Conservation (phyloP, 2,888 invertebrate species). For the Cartodere bifasciata region DNA sequence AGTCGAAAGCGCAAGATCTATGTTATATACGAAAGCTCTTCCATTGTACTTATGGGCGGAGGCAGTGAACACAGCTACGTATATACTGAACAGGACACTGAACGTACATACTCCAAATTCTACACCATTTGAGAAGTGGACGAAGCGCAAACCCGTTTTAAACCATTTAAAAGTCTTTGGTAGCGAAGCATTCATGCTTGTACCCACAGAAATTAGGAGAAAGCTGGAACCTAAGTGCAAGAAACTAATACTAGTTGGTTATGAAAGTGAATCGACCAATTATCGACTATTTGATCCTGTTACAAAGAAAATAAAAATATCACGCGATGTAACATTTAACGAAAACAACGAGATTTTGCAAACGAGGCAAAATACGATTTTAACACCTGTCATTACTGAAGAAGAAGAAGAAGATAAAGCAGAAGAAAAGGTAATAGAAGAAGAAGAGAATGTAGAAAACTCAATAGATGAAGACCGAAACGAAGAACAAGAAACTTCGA, state of each 20-base stretch:
- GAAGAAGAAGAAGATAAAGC: slow-evolving; percentile 1
- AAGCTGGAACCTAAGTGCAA: slow-evolving; percentile 12
- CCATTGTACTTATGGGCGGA: no score
- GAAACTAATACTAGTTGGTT: slow-evolving; percentile 14
- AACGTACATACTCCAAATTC: no score
- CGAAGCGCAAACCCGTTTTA: slow-evolving; percentile 13
- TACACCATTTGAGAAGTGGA: slow-evolving; percentile 17
- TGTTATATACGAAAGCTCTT: no score
- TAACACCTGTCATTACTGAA: neutral
- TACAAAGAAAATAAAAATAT: slow-evolving; percentile 15
- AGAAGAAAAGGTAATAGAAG: no score
- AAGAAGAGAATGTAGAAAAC: no score
- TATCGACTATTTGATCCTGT: slow-evolving; percentile 18
- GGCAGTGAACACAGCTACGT: no score
- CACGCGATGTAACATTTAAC: slow-evolving; percentile 18
- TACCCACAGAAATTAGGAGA: slow-evolving; percentile 10
- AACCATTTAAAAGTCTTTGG: slow-evolving; percentile 16
- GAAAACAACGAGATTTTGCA: slow-evolving; percentile 6
- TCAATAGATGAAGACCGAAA: no score
- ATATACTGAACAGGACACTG: slow-evolving; percentile 9
- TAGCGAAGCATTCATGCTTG: slow-evolving; percentile 10
- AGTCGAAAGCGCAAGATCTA: no score
- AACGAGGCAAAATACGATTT: neutral
- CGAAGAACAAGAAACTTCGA: no score
- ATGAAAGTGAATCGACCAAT: slow-evolving; percentile 13